These are phyloP conservation scores for Hydra vulgaris DNA, from an alignment of 30 jellyfish, hydroid and myxozoan genomes.

Conservation along the genomic window DNA sequence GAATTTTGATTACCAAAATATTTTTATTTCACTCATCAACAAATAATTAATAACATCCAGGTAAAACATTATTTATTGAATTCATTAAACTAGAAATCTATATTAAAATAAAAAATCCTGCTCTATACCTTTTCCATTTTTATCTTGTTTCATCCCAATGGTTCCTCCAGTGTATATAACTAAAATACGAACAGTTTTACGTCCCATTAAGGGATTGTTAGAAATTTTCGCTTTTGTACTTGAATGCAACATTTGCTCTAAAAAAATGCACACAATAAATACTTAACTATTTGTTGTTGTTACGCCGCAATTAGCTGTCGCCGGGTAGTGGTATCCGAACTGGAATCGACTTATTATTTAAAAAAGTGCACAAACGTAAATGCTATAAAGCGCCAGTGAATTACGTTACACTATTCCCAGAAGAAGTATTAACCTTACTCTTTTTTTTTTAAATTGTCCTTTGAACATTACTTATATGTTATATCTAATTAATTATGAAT, in stretches of 20 bases:
- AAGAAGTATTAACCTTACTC: no score
- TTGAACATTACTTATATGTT: no score
- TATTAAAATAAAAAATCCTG: not conserved
- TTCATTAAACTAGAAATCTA: not conserved
- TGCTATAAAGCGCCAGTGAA: no score
- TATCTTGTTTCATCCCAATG: constrained; percentile 79
- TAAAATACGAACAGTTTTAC: constrained; percentile 47
- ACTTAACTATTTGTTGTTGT: no score
- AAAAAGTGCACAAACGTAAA: no score
- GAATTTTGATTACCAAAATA: not conserved
- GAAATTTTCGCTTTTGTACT: constrained; percentile 18
- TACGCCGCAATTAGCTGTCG: no score
- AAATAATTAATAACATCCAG: not conserved
- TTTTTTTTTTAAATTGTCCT: no score
- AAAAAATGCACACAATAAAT: not conserved
- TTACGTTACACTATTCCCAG: no score
- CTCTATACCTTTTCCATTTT: constrained; percentile 33
- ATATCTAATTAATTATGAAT: no score
- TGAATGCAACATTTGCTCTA: constrained; percentile 24
- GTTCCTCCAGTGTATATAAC: constrained; percentile 96
- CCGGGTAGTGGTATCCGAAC: no score
- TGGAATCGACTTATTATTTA: no score
- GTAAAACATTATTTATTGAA: not conserved
- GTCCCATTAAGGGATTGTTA: constrained; percentile 21
- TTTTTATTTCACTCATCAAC: not conserved